Evolutionary conservation across 2,888 invertebrate genomes (phyloP).

Genomic region (Tachina lurida): DNA sequence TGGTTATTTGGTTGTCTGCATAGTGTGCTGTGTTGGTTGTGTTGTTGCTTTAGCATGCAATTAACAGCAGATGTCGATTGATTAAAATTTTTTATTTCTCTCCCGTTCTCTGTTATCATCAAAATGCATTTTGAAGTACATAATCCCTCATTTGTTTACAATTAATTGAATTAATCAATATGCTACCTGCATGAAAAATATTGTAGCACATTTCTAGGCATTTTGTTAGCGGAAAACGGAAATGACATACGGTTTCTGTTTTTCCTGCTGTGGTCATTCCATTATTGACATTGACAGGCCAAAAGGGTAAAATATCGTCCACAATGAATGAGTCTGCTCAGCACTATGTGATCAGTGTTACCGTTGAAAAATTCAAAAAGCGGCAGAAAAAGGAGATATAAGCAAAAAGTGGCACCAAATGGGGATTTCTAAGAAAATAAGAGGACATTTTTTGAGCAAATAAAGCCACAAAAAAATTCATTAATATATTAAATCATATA

Average conservation of each 20-base stretch:
- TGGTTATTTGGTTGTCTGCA: conserved; percentile 3
- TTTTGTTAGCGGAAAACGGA: conserved; percentile 57
- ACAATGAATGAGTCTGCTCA: neutral
- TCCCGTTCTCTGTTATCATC: neutral
- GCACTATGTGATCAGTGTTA: neutral
- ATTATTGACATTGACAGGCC: neutral
- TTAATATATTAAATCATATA: too few relatives aligned
- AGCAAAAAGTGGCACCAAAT: too few relatives aligned
- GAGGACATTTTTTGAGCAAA: too few relatives aligned
- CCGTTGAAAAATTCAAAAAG: neutral
- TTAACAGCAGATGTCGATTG: conserved; percentile 26
- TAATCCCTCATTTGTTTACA: neutral
- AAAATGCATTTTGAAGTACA: neutral
- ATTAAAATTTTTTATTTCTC: conserved; percentile 27
- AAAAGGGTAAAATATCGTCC: conserved; percentile 32
- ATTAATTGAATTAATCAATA: neutral
- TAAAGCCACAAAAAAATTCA: too few relatives aligned
- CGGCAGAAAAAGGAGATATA: too few relatives aligned
- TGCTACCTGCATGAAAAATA: neutral
- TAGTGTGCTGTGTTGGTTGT: neutral
- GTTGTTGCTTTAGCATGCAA: conserved; percentile 26
- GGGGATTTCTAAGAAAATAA: too few relatives aligned
- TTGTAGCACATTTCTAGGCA: conserved; percentile 58
- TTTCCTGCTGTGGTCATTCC: conserved; percentile 7
- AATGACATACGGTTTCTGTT: neutral